Evolutionary conservation across 2,797 vertebrate species (phyloP).

Genomic region (Saxicola maurus): DNA sequence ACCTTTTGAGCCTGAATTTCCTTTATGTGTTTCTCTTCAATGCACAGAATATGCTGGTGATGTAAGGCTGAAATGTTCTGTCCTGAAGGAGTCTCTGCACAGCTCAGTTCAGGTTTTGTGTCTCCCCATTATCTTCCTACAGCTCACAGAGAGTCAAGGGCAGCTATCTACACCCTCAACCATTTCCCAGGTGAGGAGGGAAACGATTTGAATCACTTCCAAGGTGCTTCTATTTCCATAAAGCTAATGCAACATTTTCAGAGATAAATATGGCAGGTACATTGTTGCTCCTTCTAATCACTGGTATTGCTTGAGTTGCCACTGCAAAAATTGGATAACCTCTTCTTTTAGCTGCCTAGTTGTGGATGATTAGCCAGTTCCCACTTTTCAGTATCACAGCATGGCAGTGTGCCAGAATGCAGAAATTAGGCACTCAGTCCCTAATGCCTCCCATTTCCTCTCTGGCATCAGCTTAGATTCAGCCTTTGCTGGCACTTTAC

Average conservation of each 20-base stretch:
- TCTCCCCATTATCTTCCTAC: background rate
- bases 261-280: background rate
- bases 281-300: background rate
- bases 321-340: background rate
- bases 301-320: background rate
- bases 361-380: background rate
- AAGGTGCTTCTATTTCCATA: background rate
- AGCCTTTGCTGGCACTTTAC: background rate
- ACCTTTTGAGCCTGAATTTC: background rate
- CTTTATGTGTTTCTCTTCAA: background rate
- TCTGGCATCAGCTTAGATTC: background rate
- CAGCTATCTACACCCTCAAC: fast-evolving
- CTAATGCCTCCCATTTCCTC: background rate
- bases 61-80: background rate
- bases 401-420: background rate
- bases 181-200: background rate
- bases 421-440: background rate
- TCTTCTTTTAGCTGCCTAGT: background rate
- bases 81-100: background rate
- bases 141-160: background rate
- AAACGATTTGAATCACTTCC: background rate
- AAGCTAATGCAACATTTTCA: background rate
- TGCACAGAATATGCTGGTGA: background rate
- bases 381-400: background rate
- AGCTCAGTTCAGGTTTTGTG: background rate